phyloP scores from a whole-genome alignment of 2,888 invertebrate species.

The Drosophila koepferae region DNA sequence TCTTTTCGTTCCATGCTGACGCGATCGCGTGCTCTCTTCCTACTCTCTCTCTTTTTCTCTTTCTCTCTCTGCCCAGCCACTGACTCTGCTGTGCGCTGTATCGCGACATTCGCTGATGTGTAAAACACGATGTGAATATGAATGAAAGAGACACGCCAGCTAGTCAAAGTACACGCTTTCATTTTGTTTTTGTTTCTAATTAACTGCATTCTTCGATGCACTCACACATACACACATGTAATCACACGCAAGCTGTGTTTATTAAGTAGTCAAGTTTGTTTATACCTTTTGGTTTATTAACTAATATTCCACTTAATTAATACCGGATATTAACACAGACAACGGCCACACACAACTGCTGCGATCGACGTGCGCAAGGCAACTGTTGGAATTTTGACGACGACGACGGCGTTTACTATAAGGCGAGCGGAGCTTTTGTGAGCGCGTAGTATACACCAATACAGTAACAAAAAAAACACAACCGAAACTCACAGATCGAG shows the following conservation, averaged over 20 bases:
- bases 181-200: slow-evolving; percentile 32
- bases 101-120: slow-evolving; percentile 52
- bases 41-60: neutral
- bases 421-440: slow-evolving; percentile 18
- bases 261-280: slow-evolving; percentile 30
- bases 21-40: slow-evolving; percentile 1
- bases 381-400: slow-evolving; percentile 57
- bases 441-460: slow-evolving; percentile 4
- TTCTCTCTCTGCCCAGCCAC: slow-evolving; percentile 13
- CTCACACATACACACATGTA: neutral
- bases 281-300: slow-evolving; percentile 49
- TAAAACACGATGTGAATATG: slow-evolving; percentile 72
- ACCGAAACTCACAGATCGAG: neutral
- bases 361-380: slow-evolving; percentile 70
- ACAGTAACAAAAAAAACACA: slow-evolving; percentile 18
- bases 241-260: slow-evolving; percentile 23
- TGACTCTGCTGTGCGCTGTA: slow-evolving; percentile 29
- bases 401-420: slow-evolving; percentile 41
- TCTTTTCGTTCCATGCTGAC: neutral
- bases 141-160: slow-evolving; percentile 75
- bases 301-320: slow-evolving; percentile 29
- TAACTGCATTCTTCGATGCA: slow-evolving; percentile 9
- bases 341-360: slow-evolving; percentile 60
- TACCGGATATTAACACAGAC: slow-evolving; percentile 40
- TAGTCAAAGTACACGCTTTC: slow-evolving; percentile 77